phyloP scores from a whole-genome alignment of 2,888 invertebrate genomes.

The Phortica magna region DNA sequence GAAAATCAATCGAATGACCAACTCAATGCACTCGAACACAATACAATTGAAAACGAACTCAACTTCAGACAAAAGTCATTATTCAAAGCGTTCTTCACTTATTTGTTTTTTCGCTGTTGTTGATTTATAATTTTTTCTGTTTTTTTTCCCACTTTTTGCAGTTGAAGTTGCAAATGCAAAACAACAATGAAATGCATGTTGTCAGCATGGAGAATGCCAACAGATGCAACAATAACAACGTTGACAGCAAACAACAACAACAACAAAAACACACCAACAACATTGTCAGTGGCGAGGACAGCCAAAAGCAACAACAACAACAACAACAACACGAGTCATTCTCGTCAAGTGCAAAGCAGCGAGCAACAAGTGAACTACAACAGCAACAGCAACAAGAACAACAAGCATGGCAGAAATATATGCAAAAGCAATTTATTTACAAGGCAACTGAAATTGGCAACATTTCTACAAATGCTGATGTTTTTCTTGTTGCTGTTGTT shows the following conservation, averaged over 20 bases:
- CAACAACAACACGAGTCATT: conserved; percentile 25
- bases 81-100: conserved; percentile 6
- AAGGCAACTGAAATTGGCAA: conserved; percentile 30
- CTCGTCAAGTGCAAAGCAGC: not conserved
- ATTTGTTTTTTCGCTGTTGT: conserved; percentile 34
- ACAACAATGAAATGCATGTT: conserved; percentile 77
- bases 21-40: not conserved
- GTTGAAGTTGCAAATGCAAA: conserved; percentile 73
- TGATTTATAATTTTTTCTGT: conserved; percentile 28
- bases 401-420: conserved; percentile 34
- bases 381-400: conserved; percentile 38
- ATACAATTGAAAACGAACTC: not conserved
- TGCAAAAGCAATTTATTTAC: conserved; percentile 4
- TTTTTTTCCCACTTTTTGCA: conserved; percentile 40
- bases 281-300: conserved; percentile 42
- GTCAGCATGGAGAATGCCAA: conserved; percentile 67
- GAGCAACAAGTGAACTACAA: not conserved
- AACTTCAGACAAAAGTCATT: not conserved
- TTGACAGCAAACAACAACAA: conserved; percentile 41
- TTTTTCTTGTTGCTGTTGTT: conserved; percentile 56
- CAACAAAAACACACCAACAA: conserved; percentile 37
- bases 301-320: conserved; percentile 15
- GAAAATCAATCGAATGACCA: not conserved
- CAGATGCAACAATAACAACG: conserved; percentile 60
- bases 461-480: conserved; percentile 40